phyloP scores from a whole-genome alignment of 1,140 invertebrate species.

The Apis laboriosa region DNA sequence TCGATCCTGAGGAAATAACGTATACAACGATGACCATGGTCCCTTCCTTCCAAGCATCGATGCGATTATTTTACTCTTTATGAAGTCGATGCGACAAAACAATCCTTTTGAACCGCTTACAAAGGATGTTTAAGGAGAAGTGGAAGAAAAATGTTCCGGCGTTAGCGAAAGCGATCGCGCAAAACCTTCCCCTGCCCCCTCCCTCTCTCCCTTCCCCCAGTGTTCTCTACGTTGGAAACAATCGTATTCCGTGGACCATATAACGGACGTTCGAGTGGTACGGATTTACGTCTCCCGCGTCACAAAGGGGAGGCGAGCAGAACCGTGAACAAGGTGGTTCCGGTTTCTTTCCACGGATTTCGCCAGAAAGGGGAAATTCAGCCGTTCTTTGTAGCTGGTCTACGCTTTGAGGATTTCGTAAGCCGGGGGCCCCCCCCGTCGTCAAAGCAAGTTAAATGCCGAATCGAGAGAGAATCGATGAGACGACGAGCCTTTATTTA shows the following conservation, averaged over 20 bases:
- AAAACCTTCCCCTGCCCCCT: slow-evolving; percentile 13
- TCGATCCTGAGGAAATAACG: slow-evolving; percentile 21
- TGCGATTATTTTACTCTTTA: slow-evolving; percentile 33
- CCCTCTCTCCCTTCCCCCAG: not conserved
- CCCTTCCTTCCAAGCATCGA: not conserved
- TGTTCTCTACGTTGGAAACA: slow-evolving; percentile 47
- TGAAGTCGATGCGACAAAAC: slow-evolving; percentile 31
- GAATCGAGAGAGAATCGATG: slow-evolving; percentile 27
- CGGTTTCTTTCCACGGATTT: slow-evolving; percentile 62
- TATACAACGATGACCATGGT: not conserved
- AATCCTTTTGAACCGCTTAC: slow-evolving; percentile 45
- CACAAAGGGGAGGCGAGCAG: slow-evolving; percentile 53
- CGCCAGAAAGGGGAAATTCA: slow-evolving; percentile 53
- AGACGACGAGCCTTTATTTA: slow-evolving; percentile 47
- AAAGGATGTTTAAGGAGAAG: slow-evolving; percentile 43
- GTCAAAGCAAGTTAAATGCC: slow-evolving; percentile 38
- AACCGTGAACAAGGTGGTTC: slow-evolving; percentile 49
- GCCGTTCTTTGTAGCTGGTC: slow-evolving; percentile 57
- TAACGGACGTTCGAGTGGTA: slow-evolving; percentile 57
- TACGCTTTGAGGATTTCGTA: slow-evolving; percentile 48
- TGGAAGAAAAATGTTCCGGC: slow-evolving; percentile 48
- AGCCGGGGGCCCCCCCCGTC: slow-evolving; percentile 13
- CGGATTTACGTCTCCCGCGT: slow-evolving; percentile 54
- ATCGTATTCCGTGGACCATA: slow-evolving; percentile 59
- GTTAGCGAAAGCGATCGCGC: slow-evolving; percentile 44